Conservation (phyloP, 2,113 vertebrate species). For the Bubo scandiacus region DNA sequence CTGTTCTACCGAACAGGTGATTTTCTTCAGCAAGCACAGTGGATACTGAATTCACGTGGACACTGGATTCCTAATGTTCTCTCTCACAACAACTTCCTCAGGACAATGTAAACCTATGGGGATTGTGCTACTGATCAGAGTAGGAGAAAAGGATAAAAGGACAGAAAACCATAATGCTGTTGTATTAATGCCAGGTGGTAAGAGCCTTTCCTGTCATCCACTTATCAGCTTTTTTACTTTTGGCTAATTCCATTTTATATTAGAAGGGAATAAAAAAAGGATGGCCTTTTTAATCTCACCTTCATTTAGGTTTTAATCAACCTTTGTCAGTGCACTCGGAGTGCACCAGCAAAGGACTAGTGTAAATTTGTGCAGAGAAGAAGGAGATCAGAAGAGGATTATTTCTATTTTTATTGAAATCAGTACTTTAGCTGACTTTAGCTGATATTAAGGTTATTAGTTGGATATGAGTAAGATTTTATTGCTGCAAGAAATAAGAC, state of each 20-base stretch:
- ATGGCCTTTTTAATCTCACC: neutral
- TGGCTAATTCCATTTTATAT: neutral
- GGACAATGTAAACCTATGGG: neutral
- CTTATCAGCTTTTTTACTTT: neutral
- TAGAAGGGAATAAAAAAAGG: neutral
- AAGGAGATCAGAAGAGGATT: neutral
- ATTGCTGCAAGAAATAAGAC: neutral
- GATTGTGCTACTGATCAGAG: neutral
- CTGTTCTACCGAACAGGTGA: neutral
- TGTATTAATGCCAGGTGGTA: neutral
- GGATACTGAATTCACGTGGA: neutral
- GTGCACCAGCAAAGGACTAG: neutral
- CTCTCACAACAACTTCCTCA: neutral
- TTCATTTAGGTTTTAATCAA: neutral
- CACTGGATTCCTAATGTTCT: neutral
- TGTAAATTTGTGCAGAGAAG: neutral
- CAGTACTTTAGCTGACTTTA: neutral
- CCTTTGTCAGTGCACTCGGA: neutral
- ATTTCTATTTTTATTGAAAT: neutral
- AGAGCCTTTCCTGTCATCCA: neutral
- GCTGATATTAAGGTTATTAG: neutral
- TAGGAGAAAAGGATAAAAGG: neutral
- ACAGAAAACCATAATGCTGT: neutral
- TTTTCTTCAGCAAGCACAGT: neutral
- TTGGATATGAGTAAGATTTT: neutral